These are phyloP conservation scores for Microtus montanus DNA, from an alignment of 2,113 vertebrate species.

Conservation along the genomic window DNA sequence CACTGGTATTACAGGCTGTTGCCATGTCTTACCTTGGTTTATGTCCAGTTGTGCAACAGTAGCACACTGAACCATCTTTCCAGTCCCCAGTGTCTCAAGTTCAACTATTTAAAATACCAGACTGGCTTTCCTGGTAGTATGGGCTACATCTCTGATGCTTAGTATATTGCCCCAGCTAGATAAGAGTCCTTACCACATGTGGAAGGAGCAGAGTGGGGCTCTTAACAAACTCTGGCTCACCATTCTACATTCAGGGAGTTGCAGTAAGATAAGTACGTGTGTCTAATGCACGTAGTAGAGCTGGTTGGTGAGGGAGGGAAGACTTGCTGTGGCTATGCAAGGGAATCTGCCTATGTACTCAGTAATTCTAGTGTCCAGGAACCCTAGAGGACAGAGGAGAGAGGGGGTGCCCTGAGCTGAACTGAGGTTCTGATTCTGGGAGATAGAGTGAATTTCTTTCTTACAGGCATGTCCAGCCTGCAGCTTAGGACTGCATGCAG, in stretches of 20 bases:
- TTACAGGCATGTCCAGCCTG: not conserved
- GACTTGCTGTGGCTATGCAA: not conserved
- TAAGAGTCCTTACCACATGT: accelerated
- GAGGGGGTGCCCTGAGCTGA: not conserved
- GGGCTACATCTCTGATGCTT: not conserved
- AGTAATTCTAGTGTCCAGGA: not conserved
- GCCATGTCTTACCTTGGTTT: too few species aligned
- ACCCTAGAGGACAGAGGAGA: not conserved
- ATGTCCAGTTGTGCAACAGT: not conserved
- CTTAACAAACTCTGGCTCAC: accelerated
- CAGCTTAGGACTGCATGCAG: not conserved
- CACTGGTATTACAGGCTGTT: not conserved
- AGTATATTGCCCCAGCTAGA: not conserved
- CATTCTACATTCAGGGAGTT: accelerated
- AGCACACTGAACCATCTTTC: not conserved
- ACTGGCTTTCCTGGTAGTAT: not conserved
- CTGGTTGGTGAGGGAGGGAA: not conserved
- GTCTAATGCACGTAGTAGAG: too few species aligned
- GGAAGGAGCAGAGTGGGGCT: not conserved
- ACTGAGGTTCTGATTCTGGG: not conserved
- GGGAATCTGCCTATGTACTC: not conserved
- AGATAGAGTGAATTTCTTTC: not conserved
- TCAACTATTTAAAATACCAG: not conserved
- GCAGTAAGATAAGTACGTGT: not conserved
- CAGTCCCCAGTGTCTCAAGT: not conserved